These are phyloP conservation scores for Coccyzus lansbergi DNA, from an alignment of 2,797 vertebrate genomes.

Conservation along the genomic window DNA sequence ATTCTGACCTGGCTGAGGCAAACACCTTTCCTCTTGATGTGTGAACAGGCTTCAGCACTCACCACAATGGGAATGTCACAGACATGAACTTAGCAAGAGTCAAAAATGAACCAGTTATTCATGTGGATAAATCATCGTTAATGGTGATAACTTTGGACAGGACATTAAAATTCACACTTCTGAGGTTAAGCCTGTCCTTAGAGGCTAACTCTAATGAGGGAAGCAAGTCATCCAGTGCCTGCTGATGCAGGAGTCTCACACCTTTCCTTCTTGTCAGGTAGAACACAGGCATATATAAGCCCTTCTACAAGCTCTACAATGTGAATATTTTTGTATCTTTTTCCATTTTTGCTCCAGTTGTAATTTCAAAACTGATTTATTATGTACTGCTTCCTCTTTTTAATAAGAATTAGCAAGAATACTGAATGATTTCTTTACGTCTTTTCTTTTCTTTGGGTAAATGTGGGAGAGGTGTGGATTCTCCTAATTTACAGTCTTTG, in stretches of 20 bases:
- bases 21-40: background rate
- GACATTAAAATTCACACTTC: conserved; percentile 13
- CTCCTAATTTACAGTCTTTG: background rate
- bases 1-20: background rate
- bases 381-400: conserved; percentile 51
- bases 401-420: conserved; percentile 62
- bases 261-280: background rate
- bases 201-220: background rate
- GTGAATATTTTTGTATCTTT: conserved; percentile 46
- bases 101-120: conserved; percentile 3
- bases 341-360: conserved; percentile 50
- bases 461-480: background rate
- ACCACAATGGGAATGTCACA: background rate
- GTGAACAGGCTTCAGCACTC: background rate
- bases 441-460: conserved; percentile 39
- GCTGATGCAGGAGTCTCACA: background rate
- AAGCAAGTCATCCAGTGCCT: background rate
- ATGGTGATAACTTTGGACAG: conserved; percentile 9
- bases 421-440: conserved; percentile 52
- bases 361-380: conserved; percentile 68
- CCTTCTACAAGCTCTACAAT: background rate
- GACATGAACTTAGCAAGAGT: background rate
- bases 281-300: background rate
- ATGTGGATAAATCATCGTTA: background rate
- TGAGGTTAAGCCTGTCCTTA: background rate